Conservation (phyloP, 2,797 vertebrate genomes). For the Tiaroga cobitis region DNA sequence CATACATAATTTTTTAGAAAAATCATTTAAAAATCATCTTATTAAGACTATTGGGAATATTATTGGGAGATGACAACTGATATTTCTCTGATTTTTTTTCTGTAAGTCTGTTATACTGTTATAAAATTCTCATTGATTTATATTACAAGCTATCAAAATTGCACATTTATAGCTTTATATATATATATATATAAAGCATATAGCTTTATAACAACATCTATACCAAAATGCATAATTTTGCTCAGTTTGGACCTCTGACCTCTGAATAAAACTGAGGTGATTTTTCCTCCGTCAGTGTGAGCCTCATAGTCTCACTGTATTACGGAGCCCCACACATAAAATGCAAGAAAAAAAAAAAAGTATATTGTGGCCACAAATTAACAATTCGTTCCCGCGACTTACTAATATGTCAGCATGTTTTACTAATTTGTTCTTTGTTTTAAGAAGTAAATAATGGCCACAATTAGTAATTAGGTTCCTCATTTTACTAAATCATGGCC, state of each 20-base stretch:
- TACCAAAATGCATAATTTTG: background rate
- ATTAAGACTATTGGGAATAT: background rate
- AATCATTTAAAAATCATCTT: background rate
- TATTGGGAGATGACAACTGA: background rate
- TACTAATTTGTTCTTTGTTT: background rate
- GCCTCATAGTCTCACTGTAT: background rate
- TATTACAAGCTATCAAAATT: background rate
- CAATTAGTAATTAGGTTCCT: background rate
- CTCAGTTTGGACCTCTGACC: background rate
- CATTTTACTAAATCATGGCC: background rate
- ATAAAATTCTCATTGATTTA: background rate
- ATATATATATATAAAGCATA: too few relatives aligned
- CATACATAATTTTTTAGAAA: background rate
- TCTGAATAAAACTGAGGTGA: background rate
- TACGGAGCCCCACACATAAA: background rate
- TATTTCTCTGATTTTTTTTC: background rate
- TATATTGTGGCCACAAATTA: background rate
- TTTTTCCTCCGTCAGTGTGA: background rate
- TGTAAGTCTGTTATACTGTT: background rate
- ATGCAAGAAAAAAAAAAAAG: background rate
- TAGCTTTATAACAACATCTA: background rate
- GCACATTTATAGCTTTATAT: too few relatives aligned
- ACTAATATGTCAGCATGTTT: background rate
- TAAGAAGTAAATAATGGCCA: background rate
- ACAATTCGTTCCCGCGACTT: background rate